Evolutionary conservation across 2,797 vertebrate species (phyloP).

Genomic region (Pogonophryne albipinna): DNA sequence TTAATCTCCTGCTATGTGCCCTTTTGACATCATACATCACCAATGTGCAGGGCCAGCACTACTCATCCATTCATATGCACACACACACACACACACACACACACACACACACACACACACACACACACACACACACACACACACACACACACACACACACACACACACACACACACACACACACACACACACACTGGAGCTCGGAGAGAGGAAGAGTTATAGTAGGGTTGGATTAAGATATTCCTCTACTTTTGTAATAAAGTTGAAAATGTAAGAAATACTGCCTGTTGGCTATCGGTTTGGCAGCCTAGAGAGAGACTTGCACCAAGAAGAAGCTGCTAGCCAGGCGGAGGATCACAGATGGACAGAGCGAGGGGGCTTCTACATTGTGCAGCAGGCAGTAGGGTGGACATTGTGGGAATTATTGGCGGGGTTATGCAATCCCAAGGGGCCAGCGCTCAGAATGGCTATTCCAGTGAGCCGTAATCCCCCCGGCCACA

Average conservation of each 20-base stretch:
- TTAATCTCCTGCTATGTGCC: slow-evolving; percentile 75
- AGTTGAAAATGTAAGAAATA: slow-evolving; percentile 42
- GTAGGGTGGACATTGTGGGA: slow-evolving; percentile 47
- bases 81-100: slow-evolving; percentile 10
- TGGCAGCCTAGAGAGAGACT: slow-evolving; percentile 10
- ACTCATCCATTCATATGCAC: slow-evolving; percentile 57
- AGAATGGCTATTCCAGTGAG: slow-evolving; percentile 65
- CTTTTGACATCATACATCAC: slow-evolving; percentile 78
- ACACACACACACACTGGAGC: slow-evolving; percentile 11
- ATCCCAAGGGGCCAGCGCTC: slow-evolving; percentile 58
- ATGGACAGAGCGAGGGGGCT: slow-evolving; percentile 11
- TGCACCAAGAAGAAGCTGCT: slow-evolving; percentile 27
- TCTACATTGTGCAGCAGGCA: slow-evolving; percentile 35
- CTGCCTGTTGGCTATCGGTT: slow-evolving; percentile 31
- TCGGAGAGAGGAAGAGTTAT: slow-evolving; percentile 33
- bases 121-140: slow-evolving; percentile 24
- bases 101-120: slow-evolving; percentile 21
- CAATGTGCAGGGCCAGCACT: slow-evolving; percentile 69
- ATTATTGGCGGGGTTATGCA: slow-evolving; percentile 68
- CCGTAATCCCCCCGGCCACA: slow-evolving; percentile 73
- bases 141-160: slow-evolving; percentile 14
- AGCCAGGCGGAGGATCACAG: slow-evolving; percentile 11
- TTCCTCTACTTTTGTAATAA: slow-evolving; percentile 44
- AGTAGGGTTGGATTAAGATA: slow-evolving; percentile 49
- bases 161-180: slow-evolving; percentile 21